Evolutionary conservation across 2,888 invertebrate species (phyloP), one percentile per base, ranked within the genome.

Genomic region (Ethmia dodecea): DNA sequence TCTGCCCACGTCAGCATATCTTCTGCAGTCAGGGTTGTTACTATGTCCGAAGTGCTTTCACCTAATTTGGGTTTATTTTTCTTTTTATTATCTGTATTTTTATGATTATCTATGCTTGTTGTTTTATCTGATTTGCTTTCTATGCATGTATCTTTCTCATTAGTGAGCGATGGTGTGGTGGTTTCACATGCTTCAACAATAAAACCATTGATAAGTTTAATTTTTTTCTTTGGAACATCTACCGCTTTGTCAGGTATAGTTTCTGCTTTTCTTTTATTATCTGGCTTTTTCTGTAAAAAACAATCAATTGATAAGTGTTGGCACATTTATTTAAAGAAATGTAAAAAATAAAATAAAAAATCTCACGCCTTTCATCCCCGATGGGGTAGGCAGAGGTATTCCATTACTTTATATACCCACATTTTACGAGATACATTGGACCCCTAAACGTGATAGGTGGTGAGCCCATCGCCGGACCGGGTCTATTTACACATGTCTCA

Each of bases 1-100:
- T 88, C 87, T 5, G 87, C 87, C 94, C 94, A 94, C 0, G 88
- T 86, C 47, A 88, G 59, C 76, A 88, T 79, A 49, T 89, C 84
- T 44, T 84, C 83, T 0, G 81, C 47, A 0, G 78, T 70, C 16
- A 83, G 54, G 9, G 58, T 46, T 0, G 60, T 60, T 1, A 35
- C 41, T 6, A 44, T 47, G 24, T 65, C 55, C 1, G 47, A 47
- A 14, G 58, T 43, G 42, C 63, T 59, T 43, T 71, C 77, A 6
- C 80, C 83, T 22, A 81, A 45, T 43, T 76, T 80, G 2, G 47
- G 45, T 47, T 75, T 74, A 11, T 41, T 47, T 20, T 35, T 42
- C 18, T 18, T 18, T 11, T 26, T 26, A 12, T 3, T 26, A 6
- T 26, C 22, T 6, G 22, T 22, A 14, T 5, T 32, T 13, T 36